Base-by-base conservation (phyloP, 2,113 vertebrate genomes). In the Tenrec ecaudatus region DNA sequence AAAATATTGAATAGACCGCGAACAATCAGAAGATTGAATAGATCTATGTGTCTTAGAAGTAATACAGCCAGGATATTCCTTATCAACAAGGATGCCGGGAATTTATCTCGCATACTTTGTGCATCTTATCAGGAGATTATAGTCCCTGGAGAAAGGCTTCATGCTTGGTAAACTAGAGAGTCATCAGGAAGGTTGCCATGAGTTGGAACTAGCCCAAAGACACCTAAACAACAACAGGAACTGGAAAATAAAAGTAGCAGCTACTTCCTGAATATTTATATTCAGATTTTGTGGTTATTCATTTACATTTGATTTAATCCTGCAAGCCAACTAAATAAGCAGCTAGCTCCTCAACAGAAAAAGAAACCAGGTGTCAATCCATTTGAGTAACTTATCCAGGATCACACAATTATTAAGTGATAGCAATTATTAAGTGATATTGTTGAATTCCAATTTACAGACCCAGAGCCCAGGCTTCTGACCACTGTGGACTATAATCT, bases 401-500 rank as follows among this genome's bases (percentile, higher is more conserved):
- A 40, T 82, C 38, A 71, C 29, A 85, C 27, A 92, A 11, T 80
- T 78, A 86, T 19, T 86, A 91, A 82, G 23, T 78, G 89, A 62
- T 53, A 69, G 22, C 17, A 94, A 31, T 33, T 53, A 75, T n/a
- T n/a, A n/a, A n/a, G n/a, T n/a, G n/a, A n/a, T n/a, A n/a, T 29
- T 60, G 15, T 57, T 47, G 5, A 94, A 88, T 82, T 75, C 40
- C 27, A 11, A 76, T 78, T 86, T 94, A 23, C 10, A 82, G 79
- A 40, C 62, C 89, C 20, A 60, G 40, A 92, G 38, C 57, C 36
- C 40, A 58, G 33, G 75, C 16, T 93, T 90, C 90, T 86, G 86
- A 86, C 22, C 25, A 79, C 29, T 79, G 16, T 95, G 77, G 94
- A 94, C 82, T 95, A 43, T 7, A 86, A 4, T 62, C 38, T 94